A percentile compares a stretch with the other conserved stretches of the same genome.
Conservation (phyloP, 2,888 invertebrate genomes). For the Pelosia muscerda region DNA sequence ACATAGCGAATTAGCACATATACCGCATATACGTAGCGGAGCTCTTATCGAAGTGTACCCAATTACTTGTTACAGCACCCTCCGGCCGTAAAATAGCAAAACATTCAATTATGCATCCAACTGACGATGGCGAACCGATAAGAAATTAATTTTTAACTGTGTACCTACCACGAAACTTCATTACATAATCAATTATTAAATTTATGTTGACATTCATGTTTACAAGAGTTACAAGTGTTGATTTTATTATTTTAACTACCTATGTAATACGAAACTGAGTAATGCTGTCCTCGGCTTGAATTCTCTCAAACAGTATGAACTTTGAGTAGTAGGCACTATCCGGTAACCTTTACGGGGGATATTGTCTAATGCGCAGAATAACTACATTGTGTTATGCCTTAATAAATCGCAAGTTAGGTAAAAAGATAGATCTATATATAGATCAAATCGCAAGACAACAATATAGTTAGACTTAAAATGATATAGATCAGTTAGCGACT, state of each 20-base stretch:
- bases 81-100: conserved; percentile 16
- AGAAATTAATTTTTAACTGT: conserved; percentile 15
- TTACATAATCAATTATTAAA: not conserved
- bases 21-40: not conserved
- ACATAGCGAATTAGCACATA: not conserved
- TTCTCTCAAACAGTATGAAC: too few relatives aligned
- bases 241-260: not conserved
- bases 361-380: too few relatives aligned
- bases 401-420: too few relatives aligned
- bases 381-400: too few relatives aligned
- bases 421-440: too few relatives aligned
- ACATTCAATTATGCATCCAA: conserved; percentile 19
- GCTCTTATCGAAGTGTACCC: conserved; percentile 12
- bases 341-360: too few relatives aligned
- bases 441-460: too few relatives aligned
- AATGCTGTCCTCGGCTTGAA: not conserved
- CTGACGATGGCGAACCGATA: not conserved
- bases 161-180: conserved; percentile 5
- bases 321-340: too few relatives aligned
- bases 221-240: not conserved
- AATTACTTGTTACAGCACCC: conserved; percentile 23
- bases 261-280: not conserved
- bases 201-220: not conserved
- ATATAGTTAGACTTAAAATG: too few relatives aligned
- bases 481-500: too few relatives aligned